Base-by-base conservation (phyloP, 30 jellyfish, hydroid and myxozoan species). In the Chironex yamaguchii region DNA sequence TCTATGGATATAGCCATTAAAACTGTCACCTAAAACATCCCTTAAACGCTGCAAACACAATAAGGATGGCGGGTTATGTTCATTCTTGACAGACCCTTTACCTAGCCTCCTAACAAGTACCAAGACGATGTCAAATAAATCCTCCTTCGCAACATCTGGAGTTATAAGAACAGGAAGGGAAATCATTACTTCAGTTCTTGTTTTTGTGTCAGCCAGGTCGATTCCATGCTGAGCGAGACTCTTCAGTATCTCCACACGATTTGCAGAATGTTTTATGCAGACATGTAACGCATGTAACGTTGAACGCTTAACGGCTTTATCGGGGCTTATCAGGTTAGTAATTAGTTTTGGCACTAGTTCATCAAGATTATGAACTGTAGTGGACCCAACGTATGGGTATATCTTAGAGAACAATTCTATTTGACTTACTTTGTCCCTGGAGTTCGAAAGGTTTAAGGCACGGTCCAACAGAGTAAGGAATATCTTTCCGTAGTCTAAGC, bases 131-230 rank as follows among this genome's bases (percentile, higher is more conserved):
- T 73, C 96, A 24, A 65, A 81, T 20, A 81, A 63, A 49, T 87
- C 96, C 24, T 65, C 92, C 34, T 74, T 78, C 32, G 95, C 94
- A 77, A 93, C 87, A 22, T 85, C 96, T 3, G 96, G 89, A n/a
- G 97, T 71, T 0, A 93, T 83, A 1, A 93, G 62, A 30, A 92
- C 89, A n/a, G 98, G 98, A 68, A 93, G 67, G 2, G 97, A 91
- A 30, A 87, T 86, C 89, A 93, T 80, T 22, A 93, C 51, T 48
- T 93, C 98, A 14, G 92, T 93, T 53, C 96, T 80, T 34, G 85
- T 49, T 20, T 78, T 71, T 4, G 90, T 80, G 68, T 82, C 90
- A 32, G 76, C 67, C 70, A 77, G 69, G 42, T 77, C 62, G 23
- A 88, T 77, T 4, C 96, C 95, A 58, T 87, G 95, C 29, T 75